Evolutionary conservation across 2,797 vertebrate genomes (phyloP), one percentile per base, ranked within the genome.

Genomic region (Phylloscopus collybita): DNA sequence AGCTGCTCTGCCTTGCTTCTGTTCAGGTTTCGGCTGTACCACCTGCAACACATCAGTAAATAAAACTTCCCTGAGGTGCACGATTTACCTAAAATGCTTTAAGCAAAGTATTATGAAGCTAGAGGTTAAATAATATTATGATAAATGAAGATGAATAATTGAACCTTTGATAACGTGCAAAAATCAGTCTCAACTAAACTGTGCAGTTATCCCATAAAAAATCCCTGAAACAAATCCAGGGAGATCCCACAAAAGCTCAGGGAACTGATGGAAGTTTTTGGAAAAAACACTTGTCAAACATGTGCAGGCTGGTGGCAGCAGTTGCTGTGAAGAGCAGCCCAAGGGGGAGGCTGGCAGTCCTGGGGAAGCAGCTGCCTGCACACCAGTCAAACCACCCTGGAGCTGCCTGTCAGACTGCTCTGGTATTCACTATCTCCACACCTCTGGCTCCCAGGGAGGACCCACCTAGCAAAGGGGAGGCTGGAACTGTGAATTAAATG

Each of bases 1-100:
- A 99, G 98, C 47, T 99, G 99, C 84, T 99, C 99, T 3, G 99
- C 99, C 89, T 99, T 99, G 97, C 98, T 99, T 92, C 99, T 98
- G 90, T 99, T 99, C 38, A 98, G 97, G 86, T 98, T 98, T 96
- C 98, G 98, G 97, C 98, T 98, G 96, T 98, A 99, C 99, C 99
- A 99, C n/a, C 99, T 99, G 75, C 67, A 60, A 97, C 86, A 97
- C 56, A 72, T 57, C 27, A 64, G 30, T 80, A 44, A 93, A 13
- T 32, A 67, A 81, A 90, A 65, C 34, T 42, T 72, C 38, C 67
- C 16, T 34, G 42, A 51, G 16, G 45, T 15, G 13, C 18, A 18
- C 3, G 2, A 84, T 75, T 88, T 81, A 54, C 21, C 2, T 53
- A 64, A 76, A 69, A 70, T n/a, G 44, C 40, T 79, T 65, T 36